These are phyloP conservation scores for Rhagoletis zephyria DNA, from an alignment of 1,140 invertebrate genomes.

Conservation along the genomic window DNA sequence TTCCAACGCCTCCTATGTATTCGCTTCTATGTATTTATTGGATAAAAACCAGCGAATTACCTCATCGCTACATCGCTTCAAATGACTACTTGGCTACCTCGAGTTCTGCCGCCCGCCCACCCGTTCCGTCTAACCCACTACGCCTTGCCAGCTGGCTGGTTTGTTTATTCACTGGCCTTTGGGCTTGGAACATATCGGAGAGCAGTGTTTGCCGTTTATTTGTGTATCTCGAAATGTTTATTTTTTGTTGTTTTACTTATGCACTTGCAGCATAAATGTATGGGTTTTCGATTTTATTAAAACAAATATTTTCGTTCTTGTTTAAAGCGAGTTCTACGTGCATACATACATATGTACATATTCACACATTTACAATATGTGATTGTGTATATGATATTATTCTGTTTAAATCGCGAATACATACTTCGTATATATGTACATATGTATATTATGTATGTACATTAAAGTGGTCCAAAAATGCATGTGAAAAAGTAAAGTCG, in stretches of 20 bases:
- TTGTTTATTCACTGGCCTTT: constrained; percentile 46
- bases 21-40: not conserved
- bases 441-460: no score
- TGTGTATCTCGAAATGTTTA: not conserved
- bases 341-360: not conserved
- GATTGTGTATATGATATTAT: not conserved
- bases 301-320: constrained; percentile 1
- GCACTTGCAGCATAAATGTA: not conserved
- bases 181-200: constrained; percentile 23
- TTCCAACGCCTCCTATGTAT: constrained; percentile 14
- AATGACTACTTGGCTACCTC: constrained; percentile 28
- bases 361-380: not conserved
- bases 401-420: not conserved
- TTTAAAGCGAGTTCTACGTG: not conserved
- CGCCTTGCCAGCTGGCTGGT: constrained; percentile 35
- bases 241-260: not conserved
- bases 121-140: constrained; percentile 24
- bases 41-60: constrained; percentile 41
- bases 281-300: not conserved
- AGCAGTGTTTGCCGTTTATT: constrained; percentile 15
- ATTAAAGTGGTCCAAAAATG: no score
- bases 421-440: no score
- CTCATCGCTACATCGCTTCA: constrained; percentile 28
- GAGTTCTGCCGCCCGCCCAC: constrained; percentile 37
- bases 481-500: no score